Evolutionary conservation across 35 echinoderm and acorn worm genomes (phyloP).

Genomic region (Holothuria glaberrima): DNA sequence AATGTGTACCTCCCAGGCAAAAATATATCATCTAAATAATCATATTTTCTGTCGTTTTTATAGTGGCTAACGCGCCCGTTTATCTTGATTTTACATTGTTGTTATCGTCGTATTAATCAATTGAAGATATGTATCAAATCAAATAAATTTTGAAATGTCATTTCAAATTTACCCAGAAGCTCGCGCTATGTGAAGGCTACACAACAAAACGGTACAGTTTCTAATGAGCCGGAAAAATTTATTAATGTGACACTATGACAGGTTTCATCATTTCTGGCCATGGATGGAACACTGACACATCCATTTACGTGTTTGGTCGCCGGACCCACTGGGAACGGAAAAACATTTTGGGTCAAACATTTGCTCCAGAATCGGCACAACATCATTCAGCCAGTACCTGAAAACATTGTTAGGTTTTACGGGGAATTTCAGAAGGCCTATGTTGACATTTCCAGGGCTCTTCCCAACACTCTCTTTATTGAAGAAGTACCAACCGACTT

Average conservation of each 20-base stretch:
- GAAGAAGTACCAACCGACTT: constrained; percentile 56
- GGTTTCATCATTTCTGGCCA: not conserved
- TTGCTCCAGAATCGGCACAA: not conserved
- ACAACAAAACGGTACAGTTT: not conserved
- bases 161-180: not conserved
- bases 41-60: too few relatives aligned
- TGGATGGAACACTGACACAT: constrained; percentile 27
- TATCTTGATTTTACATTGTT: too few relatives aligned
- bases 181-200: not conserved
- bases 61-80: too few relatives aligned
- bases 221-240: too few relatives aligned
- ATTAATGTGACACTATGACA: too few relatives aligned
- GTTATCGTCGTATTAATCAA: too few relatives aligned
- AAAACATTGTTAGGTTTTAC: constrained; percentile 83
- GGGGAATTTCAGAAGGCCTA: constrained; percentile 64
- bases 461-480: constrained; percentile 63
- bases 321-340: too few relatives aligned
- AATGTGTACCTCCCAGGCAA: not conserved
- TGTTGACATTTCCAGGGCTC: too few relatives aligned
- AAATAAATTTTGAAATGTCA: too few relatives aligned
- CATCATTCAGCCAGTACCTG: constrained; percentile 1
- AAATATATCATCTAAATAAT: not conserved
- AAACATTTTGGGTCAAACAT: not conserved
- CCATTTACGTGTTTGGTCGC: constrained; percentile 56
- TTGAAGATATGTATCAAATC: too few relatives aligned